Percentiles rank a stretch among this genome's conserved stretches.
Conservation (phyloP, 2,888 invertebrate species). For the Mactromeris polynyma region DNA sequence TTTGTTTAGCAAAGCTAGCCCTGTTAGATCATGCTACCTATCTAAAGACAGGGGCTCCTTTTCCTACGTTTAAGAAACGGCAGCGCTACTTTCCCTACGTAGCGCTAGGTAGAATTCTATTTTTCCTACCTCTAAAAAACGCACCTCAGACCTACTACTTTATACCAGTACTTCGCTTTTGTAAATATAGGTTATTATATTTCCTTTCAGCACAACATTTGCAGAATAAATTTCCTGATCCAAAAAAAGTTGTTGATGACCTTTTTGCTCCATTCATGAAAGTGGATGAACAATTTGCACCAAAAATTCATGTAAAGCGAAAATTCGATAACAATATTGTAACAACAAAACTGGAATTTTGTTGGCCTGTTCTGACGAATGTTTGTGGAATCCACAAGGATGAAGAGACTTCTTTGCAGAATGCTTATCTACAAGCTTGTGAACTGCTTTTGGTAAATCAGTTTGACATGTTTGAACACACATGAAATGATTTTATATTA, state of each 20-base stretch:
- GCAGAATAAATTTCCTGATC: constrained; percentile 52
- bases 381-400: constrained; percentile 56
- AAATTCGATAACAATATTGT: constrained; percentile 42
- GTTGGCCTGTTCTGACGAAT: constrained; percentile 60
- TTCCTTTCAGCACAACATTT: constrained; percentile 49
- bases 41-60: too few relatives aligned
- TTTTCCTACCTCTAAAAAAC: too few relatives aligned
- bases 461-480: not conserved
- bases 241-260: constrained; percentile 61
- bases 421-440: constrained; percentile 71
- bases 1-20: too few relatives aligned
- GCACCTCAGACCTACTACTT: too few relatives aligned
- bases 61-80: too few relatives aligned
- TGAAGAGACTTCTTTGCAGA: constrained; percentile 53
- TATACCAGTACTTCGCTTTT: too few relatives aligned
- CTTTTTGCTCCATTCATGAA: constrained; percentile 59
- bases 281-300: constrained; percentile 42
- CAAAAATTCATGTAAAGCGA: constrained; percentile 33
- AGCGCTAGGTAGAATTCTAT: too few relatives aligned
- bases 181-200: too few relatives aligned
- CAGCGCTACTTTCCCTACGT: too few relatives aligned
- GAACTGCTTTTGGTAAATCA: constrained; percentile 59
- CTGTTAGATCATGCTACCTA: too few relatives aligned
- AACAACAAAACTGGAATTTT: constrained; percentile 58
- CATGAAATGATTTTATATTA: too few relatives aligned